Conservation (phyloP, 2,797 vertebrate genomes). For the Alcedo quadribrachys region DNA sequence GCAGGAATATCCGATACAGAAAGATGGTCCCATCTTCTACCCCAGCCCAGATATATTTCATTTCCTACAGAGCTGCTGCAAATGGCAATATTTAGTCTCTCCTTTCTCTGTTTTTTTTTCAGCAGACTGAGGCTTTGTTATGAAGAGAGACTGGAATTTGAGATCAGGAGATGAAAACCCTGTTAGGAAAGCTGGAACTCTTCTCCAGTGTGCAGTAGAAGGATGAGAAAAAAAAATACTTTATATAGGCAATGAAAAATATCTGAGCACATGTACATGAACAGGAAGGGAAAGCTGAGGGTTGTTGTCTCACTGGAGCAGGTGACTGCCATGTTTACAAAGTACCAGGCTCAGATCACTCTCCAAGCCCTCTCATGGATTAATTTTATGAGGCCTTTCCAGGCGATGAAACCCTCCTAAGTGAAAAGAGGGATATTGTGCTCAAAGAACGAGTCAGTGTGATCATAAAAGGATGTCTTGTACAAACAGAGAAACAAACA, state of each 20-base stretch:
- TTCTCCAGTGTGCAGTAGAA: neutral
- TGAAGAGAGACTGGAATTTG: neutral
- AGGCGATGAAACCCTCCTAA: neutral
- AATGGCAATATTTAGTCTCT: neutral
- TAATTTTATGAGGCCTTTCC: neutral
- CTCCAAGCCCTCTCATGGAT: neutral
- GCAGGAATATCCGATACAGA: neutral
- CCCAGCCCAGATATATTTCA: neutral
- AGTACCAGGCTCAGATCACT: neutral
- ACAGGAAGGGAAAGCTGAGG: neutral
- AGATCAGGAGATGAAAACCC: neutral
- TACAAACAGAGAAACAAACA: neutral
- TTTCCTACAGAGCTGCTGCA: neutral
- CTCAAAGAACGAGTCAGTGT: neutral
- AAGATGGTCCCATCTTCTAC: neutral
- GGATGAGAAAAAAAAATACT: neutral
- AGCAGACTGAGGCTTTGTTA: neutral
- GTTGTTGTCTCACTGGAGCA: neutral
- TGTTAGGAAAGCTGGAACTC: neutral
- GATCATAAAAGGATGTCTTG: neutral
- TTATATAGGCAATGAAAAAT: neutral
- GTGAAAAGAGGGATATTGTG: neutral
- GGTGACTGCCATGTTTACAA: neutral
- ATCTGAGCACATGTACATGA: neutral
- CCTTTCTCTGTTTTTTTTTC: neutral